Base-by-base conservation (phyloP, 2,113 vertebrate species). In the Actinemys pallida region DNA sequence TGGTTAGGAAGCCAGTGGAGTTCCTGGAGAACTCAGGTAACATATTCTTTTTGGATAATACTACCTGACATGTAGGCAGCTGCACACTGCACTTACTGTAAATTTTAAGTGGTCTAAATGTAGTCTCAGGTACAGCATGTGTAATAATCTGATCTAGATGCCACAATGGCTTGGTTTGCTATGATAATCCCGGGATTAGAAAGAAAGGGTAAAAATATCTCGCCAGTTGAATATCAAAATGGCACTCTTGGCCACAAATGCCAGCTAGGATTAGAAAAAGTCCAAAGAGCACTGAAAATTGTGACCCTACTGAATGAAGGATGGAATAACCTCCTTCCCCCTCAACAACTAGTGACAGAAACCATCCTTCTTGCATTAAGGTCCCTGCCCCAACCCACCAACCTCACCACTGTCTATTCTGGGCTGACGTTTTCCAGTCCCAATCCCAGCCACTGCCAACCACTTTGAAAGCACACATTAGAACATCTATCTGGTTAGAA, bases 231-330 rank as follows among this genome's bases (percentile, higher is more conserved):
- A 42, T 62, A 93, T 53, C 49, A 84, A 89, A 95, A 90, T 20
- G 83, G 62, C 17, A 94, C 13, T 47, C 87, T 35, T 90, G 87
- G 88, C 62, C 92, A 78, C 8, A 92, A 84, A 5, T 27, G 89
- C 31, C 0, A 10, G 93, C 52, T 49, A 88, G 49, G 88, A n/a
- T 29, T 79, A 85, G 56, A 86, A 42, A 93, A 88, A 35, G 92
- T 50, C 56, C 22, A 84, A 88, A 90, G 35, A n/a, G 69, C n/a
- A 39, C n/a, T 39, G 69, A 72, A 72, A 72, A 42, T 42, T 42
- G 8, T 24, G 8, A 72, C 14, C 65, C 52, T 81, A 11, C 35
- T 54, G 19, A 82, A 54, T 0, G 4, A 11, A 81, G 80, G 84
- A 4, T 1, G 1, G 5, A 3, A 72, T 49, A 87, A 16, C 47